A percentile compares a stretch with the other conserved stretches of the same genome.
These are phyloP conservation scores for Caenorhabditis inopinata DNA, from an alignment of 1,140 invertebrate genomes.

Conservation along the genomic window DNA sequence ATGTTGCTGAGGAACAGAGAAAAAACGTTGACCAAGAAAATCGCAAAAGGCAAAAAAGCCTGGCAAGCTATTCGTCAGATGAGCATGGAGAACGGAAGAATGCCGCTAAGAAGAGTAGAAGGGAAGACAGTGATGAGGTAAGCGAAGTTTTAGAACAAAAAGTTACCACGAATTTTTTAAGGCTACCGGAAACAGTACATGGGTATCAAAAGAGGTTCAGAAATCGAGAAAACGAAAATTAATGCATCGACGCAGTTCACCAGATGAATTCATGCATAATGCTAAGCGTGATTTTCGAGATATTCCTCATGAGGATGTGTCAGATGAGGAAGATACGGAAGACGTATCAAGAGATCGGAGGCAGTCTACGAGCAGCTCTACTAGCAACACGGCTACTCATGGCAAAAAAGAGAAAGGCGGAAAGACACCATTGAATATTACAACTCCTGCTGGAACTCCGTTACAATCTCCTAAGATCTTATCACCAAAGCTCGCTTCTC, in stretches of 20 bases:
- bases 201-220: neutral
- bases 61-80: neutral
- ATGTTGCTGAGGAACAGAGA: neutral
- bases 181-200: neutral
- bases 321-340: constrained; percentile 15
- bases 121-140: neutral
- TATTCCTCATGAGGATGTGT: constrained; percentile 9
- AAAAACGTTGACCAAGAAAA: neutral
- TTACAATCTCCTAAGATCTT: neutral
- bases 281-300: neutral
- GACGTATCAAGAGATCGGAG: neutral
- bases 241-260: neutral
- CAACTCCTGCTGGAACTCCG: neutral
- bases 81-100: neutral
- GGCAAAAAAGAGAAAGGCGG: neutral
- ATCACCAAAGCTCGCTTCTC: neutral
- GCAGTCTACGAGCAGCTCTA: neutral
- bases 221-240: neutral
- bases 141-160: neutral
- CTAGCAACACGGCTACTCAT: neutral
- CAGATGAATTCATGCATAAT: neutral
- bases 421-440: neutral
- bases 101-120: neutral
- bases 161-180: neutral
- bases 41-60: neutral